Evolutionary conservation across 2,888 invertebrate species (phyloP).

Genomic region (Helicoverpa assulta): DNA sequence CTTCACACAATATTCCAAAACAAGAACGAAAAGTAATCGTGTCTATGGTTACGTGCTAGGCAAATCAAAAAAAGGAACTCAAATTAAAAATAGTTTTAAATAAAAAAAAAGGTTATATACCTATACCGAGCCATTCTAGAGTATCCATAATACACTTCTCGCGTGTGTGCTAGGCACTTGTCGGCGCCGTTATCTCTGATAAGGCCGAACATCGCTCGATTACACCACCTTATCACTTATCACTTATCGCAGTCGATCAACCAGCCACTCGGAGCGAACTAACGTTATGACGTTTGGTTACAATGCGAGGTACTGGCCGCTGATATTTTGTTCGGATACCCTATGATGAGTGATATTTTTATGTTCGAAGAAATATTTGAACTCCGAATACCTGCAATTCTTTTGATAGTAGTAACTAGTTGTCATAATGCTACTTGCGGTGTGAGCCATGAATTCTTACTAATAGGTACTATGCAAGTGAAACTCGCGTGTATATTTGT

Average conservation of each 20-base stretch:
- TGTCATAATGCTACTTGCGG: no score
- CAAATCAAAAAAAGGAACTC: not conserved
- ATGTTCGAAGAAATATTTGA: not conserved
- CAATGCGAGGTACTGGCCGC: conserved; percentile 23
- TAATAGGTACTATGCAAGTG: no score
- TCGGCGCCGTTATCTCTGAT: conserved; percentile 86
- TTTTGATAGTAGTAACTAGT: not conserved
- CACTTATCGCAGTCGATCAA: conserved; percentile 85
- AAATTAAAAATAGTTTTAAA: conserved; percentile 9
- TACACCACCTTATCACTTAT: conserved; percentile 83
- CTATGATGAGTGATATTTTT: conserved; percentile 5
- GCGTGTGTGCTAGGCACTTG: conserved; percentile 77
- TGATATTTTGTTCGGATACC: conserved; percentile 36
- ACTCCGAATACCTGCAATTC: conserved; percentile 17
- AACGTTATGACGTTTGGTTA: conserved; percentile 37
- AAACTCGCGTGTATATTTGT: no score
- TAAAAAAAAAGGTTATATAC: conserved; percentile 68
- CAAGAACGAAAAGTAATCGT: no score
- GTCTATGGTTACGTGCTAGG: no score
- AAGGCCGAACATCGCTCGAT: conserved; percentile 86
- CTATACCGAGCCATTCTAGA: conserved; percentile 80
- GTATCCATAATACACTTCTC: conserved; percentile 74
- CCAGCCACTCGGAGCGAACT: conserved; percentile 59
- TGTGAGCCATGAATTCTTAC: no score
- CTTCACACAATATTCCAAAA: no score